Conservation (phyloP, 2,113 vertebrate species). For the Caranx melampygus region DNA sequence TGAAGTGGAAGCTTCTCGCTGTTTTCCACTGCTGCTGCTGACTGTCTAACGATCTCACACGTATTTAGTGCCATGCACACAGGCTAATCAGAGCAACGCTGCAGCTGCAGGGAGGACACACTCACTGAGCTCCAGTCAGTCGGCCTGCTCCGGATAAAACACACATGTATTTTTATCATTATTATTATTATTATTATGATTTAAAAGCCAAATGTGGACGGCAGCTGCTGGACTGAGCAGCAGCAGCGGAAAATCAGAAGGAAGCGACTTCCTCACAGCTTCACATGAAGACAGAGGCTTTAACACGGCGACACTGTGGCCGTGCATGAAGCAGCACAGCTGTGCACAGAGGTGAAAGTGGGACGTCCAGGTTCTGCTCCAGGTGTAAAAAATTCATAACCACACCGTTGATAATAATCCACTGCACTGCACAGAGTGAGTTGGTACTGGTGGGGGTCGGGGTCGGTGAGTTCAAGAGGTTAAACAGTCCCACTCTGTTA, state of each 20-base stretch:
- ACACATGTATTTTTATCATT: not conserved
- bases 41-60: not conserved
- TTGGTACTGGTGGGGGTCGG: not conserved
- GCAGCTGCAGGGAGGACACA: not conserved
- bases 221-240: constrained; percentile 15
- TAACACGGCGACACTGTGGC: not conserved
- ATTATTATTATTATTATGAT: constrained; percentile 1
- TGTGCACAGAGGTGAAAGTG: too few species aligned
- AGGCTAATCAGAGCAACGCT: constrained; percentile 22
- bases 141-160: not conserved
- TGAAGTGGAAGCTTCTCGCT: not conserved
- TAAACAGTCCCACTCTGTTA: not conserved
- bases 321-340: too few species aligned
- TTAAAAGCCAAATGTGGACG: constrained; percentile 12
- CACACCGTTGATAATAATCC: too few species aligned
- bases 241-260: constrained; percentile 26
- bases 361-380: not conserved
- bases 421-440: not conserved
- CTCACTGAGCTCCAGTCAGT: not conserved
- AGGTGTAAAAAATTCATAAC: not conserved
- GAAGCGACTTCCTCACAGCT: constrained; percentile 29
- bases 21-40: constrained; percentile 10
- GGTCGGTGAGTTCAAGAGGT: constrained; percentile 1
- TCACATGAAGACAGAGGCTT: not conserved
- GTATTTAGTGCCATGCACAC: not conserved